These are phyloP conservation scores for Mormyrops attenuatus DNA, from an alignment of 2,797 vertebrate species.

Conservation along the genomic window DNA sequence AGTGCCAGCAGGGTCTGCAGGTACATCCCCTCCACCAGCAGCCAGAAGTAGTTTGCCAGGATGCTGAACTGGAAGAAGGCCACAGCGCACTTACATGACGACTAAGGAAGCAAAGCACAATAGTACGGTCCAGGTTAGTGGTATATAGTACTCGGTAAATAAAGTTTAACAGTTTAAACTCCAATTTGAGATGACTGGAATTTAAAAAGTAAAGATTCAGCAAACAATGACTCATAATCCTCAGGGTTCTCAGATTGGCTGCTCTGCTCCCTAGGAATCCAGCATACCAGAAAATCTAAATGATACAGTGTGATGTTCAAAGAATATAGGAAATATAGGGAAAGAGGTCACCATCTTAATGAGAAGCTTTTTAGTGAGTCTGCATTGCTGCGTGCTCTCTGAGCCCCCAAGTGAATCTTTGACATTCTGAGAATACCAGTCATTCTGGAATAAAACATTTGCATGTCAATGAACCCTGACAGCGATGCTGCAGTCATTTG, in stretches of 20 bases:
- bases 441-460: background rate
- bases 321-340: background rate
- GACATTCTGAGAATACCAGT: background rate
- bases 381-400: background rate
- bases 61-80: conserved; percentile 82
- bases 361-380: background rate
- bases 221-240: background rate
- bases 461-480: background rate
- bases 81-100: conserved; percentile 71
- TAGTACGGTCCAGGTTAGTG: background rate
- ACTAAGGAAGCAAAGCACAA: conserved; percentile 46
- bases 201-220: background rate
- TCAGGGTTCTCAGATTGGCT: background rate
- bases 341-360: background rate
- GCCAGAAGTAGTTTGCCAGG: conserved; percentile 83
- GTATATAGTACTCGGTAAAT: background rate
- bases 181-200: background rate
- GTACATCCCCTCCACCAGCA: conserved; percentile 84
- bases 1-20: conserved; percentile 78
- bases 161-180: background rate
- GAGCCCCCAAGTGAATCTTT: background rate
- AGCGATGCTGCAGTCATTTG: background rate
- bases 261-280: background rate
- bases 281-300: background rate
- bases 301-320: background rate